phyloP scores from a whole-genome alignment of 2,113 vertebrate genomes.

The Aspiorhynchus laticeps region DNA sequence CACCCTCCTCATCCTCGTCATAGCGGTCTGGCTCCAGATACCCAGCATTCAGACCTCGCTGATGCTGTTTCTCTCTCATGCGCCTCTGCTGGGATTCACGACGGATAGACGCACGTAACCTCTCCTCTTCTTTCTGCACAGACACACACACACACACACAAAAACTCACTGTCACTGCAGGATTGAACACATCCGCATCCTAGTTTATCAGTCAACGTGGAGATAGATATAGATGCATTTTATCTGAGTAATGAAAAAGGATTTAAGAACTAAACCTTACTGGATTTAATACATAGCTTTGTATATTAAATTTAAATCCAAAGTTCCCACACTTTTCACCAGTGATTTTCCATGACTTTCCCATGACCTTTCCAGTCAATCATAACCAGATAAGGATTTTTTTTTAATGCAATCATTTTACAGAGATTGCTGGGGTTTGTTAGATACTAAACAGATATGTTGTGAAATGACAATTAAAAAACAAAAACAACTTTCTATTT shows the following conservation, averaged over 20 bases:
- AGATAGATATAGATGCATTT: not conserved
- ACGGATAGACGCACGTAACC: constrained; percentile 92
- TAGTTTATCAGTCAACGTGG: not conserved
- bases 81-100: constrained; percentile 95
- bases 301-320: not conserved
- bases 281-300: not conserved
- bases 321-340: not conserved
- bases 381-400: not conserved
- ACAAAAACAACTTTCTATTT: not conserved
- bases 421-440: not conserved
- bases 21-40: constrained; percentile 97
- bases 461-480: not conserved
- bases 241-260: not conserved
- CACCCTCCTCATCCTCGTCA: constrained; percentile 96
- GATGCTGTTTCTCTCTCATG: constrained; percentile 97
- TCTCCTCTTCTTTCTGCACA: constrained; percentile 95
- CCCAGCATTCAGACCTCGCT: constrained; percentile 91
- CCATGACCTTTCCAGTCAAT: not conserved
- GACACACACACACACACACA: not conserved
- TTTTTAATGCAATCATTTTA: not conserved
- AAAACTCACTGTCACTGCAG: not conserved
- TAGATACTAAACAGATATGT: not conserved
- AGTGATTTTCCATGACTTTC: not conserved
- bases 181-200: not conserved
- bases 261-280: not conserved